Conservation (phyloP, 30 jellyfish, hydroid and myxozoan genomes). For the Pseudorhiza aurosa region DNA sequence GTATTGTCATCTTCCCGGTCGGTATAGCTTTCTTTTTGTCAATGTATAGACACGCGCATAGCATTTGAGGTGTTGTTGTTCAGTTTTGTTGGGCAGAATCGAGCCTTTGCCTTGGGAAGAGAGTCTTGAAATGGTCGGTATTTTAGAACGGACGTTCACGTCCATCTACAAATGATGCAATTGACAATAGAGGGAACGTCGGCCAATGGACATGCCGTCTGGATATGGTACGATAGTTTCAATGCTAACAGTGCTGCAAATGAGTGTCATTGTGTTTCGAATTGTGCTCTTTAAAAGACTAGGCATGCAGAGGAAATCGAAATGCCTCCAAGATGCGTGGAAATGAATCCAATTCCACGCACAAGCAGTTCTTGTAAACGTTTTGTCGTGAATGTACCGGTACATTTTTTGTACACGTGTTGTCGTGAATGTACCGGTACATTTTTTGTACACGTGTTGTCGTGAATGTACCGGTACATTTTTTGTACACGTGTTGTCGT, state of each 20-base stretch:
- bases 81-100: not conserved
- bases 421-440: no score
- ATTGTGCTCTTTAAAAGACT: no score
- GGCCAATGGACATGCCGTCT: not conserved
- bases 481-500: no score
- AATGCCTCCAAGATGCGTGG: no score
- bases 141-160: not conserved
- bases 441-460: no score
- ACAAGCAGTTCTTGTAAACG: no score
- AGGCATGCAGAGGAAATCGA: no score
- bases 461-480: no score
- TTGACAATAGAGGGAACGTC: not conserved
- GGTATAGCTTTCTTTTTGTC: conserved; percentile 75
- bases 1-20: conserved; percentile 82
- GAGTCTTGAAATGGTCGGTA: not conserved
- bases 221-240: conserved; percentile 9
- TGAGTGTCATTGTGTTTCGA: no score
- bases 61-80: conserved; percentile 3
- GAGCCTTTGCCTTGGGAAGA: not conserved
- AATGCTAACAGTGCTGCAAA: not conserved
- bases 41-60: conserved; percentile 25
- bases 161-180: not conserved
- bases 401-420: no score
- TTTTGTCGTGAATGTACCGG: no score
- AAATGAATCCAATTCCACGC: no score